phyloP scores from a whole-genome alignment of 2,888 invertebrate genomes.

The Chaitophorus viminalis region DNA sequence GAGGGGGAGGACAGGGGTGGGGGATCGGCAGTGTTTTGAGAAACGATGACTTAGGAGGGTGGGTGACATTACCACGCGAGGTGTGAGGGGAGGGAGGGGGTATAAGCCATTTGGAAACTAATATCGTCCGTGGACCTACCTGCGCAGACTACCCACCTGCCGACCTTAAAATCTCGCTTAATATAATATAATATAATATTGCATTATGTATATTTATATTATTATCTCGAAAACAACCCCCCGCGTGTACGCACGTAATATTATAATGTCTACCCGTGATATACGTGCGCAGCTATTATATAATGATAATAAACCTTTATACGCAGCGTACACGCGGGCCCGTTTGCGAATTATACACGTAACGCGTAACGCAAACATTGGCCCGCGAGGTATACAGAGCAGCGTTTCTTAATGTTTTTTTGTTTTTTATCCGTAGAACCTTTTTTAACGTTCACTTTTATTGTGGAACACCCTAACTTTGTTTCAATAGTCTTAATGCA shows the following conservation, averaged over 20 bases:
- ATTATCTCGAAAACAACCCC: conserved; percentile 11
- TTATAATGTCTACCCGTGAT: neutral
- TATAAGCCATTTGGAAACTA: conserved; percentile 30
- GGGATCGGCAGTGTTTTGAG: neutral
- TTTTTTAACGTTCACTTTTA: no score
- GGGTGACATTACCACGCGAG: neutral
- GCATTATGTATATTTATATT: conserved; percentile 12
- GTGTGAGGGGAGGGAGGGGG: neutral
- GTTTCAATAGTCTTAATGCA: no score
- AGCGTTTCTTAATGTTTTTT: no score
- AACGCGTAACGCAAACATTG: no score
- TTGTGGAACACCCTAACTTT: no score
- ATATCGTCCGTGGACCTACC: conserved; percentile 13
- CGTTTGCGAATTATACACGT: no score
- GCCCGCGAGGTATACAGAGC: no score
- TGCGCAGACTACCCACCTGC: neutral
- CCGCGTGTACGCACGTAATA: neutral
- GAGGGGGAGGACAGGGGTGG: no score
- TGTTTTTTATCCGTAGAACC: no score
- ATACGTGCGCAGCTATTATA: no score
- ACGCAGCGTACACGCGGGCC: no score
- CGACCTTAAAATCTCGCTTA: conserved; percentile 4
- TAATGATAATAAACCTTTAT: no score
- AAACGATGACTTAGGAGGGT: neutral
- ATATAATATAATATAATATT: conserved; percentile 15